phyloP scores from a whole-genome alignment of 2,888 invertebrate species.

The Drosophila melanosoma region DNA sequence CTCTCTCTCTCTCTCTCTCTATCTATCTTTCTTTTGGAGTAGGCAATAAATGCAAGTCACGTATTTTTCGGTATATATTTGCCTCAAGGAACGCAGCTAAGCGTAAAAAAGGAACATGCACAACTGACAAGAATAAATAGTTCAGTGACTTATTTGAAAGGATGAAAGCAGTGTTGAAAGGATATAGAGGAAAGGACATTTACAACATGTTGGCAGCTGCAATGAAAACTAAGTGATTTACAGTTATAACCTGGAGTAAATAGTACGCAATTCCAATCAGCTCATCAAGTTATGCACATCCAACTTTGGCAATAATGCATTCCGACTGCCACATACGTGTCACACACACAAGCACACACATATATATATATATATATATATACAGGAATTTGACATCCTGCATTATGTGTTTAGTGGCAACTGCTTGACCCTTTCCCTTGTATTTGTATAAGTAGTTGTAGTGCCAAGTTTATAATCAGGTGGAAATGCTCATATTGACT shows the following conservation, averaged over 20 bases:
- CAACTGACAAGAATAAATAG: background rate
- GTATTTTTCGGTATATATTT: slow-evolving; percentile 2
- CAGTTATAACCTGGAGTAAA: background rate
- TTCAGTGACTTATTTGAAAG: background rate
- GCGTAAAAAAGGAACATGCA: background rate
- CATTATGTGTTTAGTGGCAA: background rate
- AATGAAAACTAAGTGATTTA: background rate
- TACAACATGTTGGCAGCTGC: background rate
- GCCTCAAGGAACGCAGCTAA: background rate
- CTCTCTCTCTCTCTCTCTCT: background rate
- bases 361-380: background rate
- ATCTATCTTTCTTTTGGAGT: background rate
- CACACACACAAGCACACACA: slow-evolving; percentile 1
- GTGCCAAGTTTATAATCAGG: background rate
- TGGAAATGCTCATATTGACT: slow-evolving; percentile 38
- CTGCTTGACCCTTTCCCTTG: slow-evolving; percentile 30
- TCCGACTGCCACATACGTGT: slow-evolving; percentile 3
- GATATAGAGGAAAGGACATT: background rate
- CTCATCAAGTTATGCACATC: background rate
- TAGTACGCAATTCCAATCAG: slow-evolving; percentile 3
- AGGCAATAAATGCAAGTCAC: slow-evolving; percentile 20
- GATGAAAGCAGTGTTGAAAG: background rate
- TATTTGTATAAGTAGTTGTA: slow-evolving; percentile 7
- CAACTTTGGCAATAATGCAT: slow-evolving; percentile 27
- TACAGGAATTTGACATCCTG: background rate